Conservation (phyloP, 2,113 vertebrate genomes). For the Aegithalos caudatus region DNA sequence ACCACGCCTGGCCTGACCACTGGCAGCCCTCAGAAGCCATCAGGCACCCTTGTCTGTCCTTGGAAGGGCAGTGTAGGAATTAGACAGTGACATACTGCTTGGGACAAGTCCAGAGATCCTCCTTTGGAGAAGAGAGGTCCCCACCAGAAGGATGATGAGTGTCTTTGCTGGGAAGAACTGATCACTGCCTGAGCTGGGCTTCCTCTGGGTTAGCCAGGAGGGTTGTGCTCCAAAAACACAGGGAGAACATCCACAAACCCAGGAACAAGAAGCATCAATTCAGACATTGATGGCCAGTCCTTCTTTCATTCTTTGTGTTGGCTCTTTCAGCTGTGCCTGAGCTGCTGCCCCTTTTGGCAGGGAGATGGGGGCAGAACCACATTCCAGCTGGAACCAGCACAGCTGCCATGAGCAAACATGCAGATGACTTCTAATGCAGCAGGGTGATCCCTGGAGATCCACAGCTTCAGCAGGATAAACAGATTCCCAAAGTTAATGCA, state of each 20-base stretch:
- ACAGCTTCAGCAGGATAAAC: neutral
- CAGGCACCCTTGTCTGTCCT: neutral
- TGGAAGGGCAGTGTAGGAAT: accelerated
- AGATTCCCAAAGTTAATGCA: neutral
- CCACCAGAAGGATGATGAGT: accelerated
- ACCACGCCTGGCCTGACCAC: neutral
- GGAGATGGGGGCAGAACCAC: accelerated
- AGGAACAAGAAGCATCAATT: neutral
- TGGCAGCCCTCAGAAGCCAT: neutral
- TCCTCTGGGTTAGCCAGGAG: neutral
- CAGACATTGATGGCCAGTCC: accelerated
- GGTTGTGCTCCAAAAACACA: neutral
- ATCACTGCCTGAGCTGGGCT: neutral
- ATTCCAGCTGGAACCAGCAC: neutral
- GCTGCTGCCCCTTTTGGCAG: accelerated
- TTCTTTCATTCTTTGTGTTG: neutral
- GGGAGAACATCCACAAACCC: neutral
- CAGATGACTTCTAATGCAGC: neutral
- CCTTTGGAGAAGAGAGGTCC: neutral
- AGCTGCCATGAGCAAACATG: accelerated
- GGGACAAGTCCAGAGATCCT: accelerated
- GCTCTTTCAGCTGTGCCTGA: neutral
- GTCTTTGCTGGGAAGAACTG: neutral
- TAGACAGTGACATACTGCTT: neutral
- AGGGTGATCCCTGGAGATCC: neutral